Conservation (phyloP, 2,113 vertebrate species). For the Prunella fulvescens region DNA sequence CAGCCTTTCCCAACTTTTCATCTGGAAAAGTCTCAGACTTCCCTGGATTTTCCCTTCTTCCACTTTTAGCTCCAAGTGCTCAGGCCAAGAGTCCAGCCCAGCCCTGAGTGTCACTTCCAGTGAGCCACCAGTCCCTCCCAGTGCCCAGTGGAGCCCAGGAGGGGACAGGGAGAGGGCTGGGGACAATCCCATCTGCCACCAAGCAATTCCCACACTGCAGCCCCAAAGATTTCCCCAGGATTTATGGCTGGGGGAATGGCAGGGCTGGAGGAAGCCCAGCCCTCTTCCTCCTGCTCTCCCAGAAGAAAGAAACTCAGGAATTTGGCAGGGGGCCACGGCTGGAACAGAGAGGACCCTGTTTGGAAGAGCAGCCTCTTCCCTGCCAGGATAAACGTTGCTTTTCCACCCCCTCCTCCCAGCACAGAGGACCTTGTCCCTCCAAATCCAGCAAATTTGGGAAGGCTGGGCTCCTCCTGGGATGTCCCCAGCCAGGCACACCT, state of each 20-base stretch:
- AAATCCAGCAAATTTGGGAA: background rate
- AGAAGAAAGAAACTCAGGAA: slow-evolving; percentile 36
- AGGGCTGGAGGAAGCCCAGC: slow-evolving; percentile 41
- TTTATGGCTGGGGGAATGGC: background rate
- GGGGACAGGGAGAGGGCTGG: background rate
- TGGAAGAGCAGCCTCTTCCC: background rate
- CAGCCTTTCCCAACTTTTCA: background rate
- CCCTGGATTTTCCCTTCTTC: background rate
- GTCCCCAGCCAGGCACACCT: background rate
- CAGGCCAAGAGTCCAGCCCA: rapidly evolving
- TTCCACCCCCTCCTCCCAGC: background rate
- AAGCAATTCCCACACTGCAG: rapidly evolving
- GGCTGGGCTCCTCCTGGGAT: background rate
- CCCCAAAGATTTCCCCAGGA: background rate
- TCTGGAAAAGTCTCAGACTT: background rate
- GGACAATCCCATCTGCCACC: rapidly evolving
- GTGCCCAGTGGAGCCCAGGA: background rate
- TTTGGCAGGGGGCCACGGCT: slow-evolving; percentile 44
- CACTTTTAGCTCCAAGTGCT: background rate
- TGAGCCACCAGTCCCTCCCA: background rate
- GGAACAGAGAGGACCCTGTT: slow-evolving; percentile 56
- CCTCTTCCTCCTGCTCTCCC: slow-evolving; percentile 49
- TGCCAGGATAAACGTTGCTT: slow-evolving; percentile 57
- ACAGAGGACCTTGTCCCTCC: background rate
- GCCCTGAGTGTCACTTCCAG: background rate